These are phyloP conservation scores for Chaetoderma sp. DNA, from an alignment of 2,888 invertebrate species.

Conservation along the genomic window DNA sequence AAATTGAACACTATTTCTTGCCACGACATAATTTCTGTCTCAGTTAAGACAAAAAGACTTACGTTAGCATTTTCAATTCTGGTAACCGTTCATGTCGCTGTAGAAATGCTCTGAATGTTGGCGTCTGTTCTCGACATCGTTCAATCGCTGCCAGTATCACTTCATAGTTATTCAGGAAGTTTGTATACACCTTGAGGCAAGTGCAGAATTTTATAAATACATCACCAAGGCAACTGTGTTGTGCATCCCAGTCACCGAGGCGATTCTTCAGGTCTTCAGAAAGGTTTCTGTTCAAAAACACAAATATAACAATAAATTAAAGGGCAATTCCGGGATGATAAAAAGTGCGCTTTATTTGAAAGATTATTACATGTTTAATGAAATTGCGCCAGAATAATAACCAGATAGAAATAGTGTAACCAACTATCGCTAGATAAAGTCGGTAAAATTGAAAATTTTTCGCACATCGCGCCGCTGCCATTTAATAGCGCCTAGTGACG, in stretches of 20 bases:
- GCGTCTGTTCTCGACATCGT: slow-evolving; percentile 58
- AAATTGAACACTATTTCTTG: too few species aligned
- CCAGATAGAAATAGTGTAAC: not conserved
- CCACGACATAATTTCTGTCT: too few species aligned
- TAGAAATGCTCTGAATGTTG: slow-evolving; percentile 63
- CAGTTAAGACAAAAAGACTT: too few species aligned
- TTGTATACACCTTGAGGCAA: slow-evolving; percentile 60
- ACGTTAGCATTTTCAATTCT: slow-evolving; percentile 64
- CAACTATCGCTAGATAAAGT: too few species aligned
- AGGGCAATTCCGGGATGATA: not conserved
- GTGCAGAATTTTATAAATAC: slow-evolving; percentile 63
- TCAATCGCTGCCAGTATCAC: slow-evolving; percentile 61
- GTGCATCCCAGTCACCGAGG: slow-evolving; percentile 56
- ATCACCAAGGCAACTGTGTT: slow-evolving; percentile 63
- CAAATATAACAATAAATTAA: not conserved
- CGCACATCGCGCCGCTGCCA: too few species aligned
- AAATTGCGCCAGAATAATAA: not conserved
- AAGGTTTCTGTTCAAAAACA: slow-evolving; percentile 46
- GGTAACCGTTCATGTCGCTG: slow-evolving; percentile 58
- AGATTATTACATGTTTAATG: too few species aligned
- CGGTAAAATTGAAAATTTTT: too few species aligned
- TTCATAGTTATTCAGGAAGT: slow-evolving; percentile 66
- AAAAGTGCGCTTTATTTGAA: not conserved
- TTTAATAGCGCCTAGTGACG: too few species aligned
- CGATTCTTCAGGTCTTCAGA: slow-evolving; percentile 58